Base-by-base conservation (phyloP, 2,888 invertebrate species). In the Melanophora roralis region DNA sequence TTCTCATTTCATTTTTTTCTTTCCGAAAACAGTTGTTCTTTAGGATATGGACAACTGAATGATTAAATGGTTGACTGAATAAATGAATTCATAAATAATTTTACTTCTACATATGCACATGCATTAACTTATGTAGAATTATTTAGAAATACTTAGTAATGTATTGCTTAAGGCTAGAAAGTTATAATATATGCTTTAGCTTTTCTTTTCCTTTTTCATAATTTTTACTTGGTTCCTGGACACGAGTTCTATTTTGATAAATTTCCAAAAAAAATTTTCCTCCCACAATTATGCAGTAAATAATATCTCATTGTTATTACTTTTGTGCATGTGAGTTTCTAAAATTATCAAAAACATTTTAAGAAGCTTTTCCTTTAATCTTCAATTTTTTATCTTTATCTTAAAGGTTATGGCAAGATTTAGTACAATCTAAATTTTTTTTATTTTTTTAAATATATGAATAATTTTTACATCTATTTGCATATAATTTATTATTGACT, bases 161-260 rank as follows among this genome's bases (percentile, higher is more conserved):
- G 45, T 38, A 40, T 69, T n/a, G 55, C 57, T 69, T 16, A 2
- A 34, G 55, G 73, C 60, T 14, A 32, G 51, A 34, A 51, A 49
- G 21, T 14, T 40, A 67, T 62, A 67, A 43, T 51, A 43, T 51
- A 55, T 78, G 34, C 67, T 55, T 53, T 57, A 43, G 64, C 65
- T 59, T 59, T 49, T 14, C 27, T 3, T 62, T 51, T 55, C 11
- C 32, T 51, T 38, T 23, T 45, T 6, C 27, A 14, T 8, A 14
- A 27, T 45, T 57, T 9, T 9, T 60, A 2, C 8, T 45, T 47
- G 12, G 12, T 27, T 4, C 23, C 27, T 36, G 1, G 45, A 11
- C 36, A 6, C n/a, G n/a, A n/a, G n/a, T n/a, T n/a, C n/a, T n/a
- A n/a, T 27, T 38, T 16, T 47, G 27, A 27, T 27, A 27, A 27